These are phyloP conservation scores for Sebastes hopkinsi DNA, from an alignment of 2,797 vertebrate species.

Conservation along the genomic window DNA sequence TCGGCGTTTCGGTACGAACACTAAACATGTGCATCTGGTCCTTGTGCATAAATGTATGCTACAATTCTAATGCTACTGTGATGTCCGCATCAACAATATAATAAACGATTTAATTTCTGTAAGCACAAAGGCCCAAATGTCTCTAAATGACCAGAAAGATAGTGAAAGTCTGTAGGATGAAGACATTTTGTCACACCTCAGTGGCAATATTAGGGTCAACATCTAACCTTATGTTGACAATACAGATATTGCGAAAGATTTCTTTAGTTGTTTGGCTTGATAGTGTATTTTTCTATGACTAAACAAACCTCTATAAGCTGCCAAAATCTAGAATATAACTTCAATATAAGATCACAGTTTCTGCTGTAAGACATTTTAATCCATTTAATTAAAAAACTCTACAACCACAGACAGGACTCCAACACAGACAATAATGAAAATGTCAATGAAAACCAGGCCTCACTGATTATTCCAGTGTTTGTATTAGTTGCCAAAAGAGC, in stretches of 20 bases:
- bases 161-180: background rate
- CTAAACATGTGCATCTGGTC: background rate
- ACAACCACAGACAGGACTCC: background rate
- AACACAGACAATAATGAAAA: background rate
- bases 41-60: background rate
- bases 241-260: background rate
- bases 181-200: background rate
- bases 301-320: background rate
- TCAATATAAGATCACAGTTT: background rate
- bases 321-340: background rate
- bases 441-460: background rate
- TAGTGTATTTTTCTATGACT: background rate
- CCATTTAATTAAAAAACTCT: background rate
- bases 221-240: background rate
- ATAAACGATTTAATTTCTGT: background rate
- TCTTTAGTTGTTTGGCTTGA: background rate
- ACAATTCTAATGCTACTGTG: background rate
- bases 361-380: background rate
- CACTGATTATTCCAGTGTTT: background rate
- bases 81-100: background rate
- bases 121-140: background rate
- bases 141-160: background rate
- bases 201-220: background rate
- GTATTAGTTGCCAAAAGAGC: background rate
- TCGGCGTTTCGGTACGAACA: background rate